Evolutionary conservation across 2,797 vertebrate genomes (phyloP).

Genomic region (Odontamblyopus lacepedii): DNA sequence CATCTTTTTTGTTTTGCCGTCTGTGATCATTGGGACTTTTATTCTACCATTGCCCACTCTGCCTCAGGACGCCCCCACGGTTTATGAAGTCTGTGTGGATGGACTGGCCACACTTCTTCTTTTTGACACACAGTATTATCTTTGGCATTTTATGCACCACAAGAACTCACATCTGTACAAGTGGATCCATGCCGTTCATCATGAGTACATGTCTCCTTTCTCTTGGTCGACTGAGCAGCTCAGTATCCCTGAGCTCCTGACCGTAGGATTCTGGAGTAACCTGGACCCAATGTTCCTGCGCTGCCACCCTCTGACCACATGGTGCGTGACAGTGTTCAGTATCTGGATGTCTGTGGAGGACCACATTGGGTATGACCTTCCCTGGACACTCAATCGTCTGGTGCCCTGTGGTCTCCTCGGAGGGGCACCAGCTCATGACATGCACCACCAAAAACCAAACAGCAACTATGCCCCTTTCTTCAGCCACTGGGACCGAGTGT

Average conservation of each 20-base stretch:
- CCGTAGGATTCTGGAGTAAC: constrained; percentile 78
- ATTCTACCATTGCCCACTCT: constrained; percentile 55
- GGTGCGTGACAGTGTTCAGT: constrained; percentile 72
- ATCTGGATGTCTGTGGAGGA: constrained; percentile 82
- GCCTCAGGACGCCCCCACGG: constrained; percentile 59
- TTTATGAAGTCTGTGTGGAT: constrained; percentile 58
- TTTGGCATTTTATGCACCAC: constrained; percentile 78
- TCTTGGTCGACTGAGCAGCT: constrained; percentile 77
- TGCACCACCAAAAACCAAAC: constrained; percentile 79
- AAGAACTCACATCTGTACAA: constrained; percentile 72
- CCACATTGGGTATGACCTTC: constrained; percentile 80
- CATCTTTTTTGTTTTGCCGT: constrained; percentile 71
- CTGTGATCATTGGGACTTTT: constrained; percentile 51
- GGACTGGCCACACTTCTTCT: constrained; percentile 69
- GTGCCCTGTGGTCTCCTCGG: constrained; percentile 77
- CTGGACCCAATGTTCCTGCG: constrained; percentile 70
- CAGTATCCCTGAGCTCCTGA: constrained; percentile 76
- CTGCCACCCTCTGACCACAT: constrained; percentile 74
- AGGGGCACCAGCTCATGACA: constrained; percentile 76
- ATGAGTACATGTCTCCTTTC: constrained; percentile 75
- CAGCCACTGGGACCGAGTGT: constrained; percentile 79
- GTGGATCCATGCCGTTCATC: constrained; percentile 77
- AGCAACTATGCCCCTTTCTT: constrained; percentile 81
- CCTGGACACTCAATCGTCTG: constrained; percentile 71
- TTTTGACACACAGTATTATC: constrained; percentile 77